These are phyloP conservation scores for Troilus luridus DNA, from an alignment of 2,888 invertebrate species.

Conservation along the genomic window DNA sequence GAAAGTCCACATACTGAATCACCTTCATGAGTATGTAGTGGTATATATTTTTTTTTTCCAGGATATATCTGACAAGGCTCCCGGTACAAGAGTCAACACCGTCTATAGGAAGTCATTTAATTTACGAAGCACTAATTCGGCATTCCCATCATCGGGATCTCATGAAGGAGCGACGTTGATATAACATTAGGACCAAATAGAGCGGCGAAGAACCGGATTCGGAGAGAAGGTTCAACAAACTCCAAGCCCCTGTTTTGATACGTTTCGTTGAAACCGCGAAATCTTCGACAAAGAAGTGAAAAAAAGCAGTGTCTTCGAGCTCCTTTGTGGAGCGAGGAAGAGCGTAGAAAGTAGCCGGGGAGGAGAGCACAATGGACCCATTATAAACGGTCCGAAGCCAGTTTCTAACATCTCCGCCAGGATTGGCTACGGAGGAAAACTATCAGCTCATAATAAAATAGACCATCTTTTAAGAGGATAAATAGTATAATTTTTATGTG, in stretches of 20 bases:
- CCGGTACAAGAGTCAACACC: background rate
- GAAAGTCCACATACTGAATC: too few species aligned
- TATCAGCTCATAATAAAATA: background rate
- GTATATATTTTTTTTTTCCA: too few species aligned
- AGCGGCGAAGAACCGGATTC: background rate
- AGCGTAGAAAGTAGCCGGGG: background rate
- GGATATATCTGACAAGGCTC: background rate
- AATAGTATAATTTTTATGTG: too few species aligned
- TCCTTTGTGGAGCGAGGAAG: background rate
- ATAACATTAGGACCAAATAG: background rate
- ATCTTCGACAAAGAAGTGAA: constrained; percentile 18
- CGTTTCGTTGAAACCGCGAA: background rate
- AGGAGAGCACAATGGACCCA: constrained; percentile 4
- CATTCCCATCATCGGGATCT: background rate
- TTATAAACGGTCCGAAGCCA: constrained; percentile 4
- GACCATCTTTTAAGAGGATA: too few species aligned
- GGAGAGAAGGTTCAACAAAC: background rate
- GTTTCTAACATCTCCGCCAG: constrained; percentile 5
- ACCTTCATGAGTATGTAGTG: too few species aligned
- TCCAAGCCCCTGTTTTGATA: background rate
- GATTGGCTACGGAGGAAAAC: constrained; percentile 24
- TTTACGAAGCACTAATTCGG: background rate
- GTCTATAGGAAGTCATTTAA: background rate
- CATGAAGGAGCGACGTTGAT: background rate
- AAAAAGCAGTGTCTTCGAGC: background rate